Conservation (phyloP, 2,888 invertebrate genomes). For the Parnassius mnemosyne region DNA sequence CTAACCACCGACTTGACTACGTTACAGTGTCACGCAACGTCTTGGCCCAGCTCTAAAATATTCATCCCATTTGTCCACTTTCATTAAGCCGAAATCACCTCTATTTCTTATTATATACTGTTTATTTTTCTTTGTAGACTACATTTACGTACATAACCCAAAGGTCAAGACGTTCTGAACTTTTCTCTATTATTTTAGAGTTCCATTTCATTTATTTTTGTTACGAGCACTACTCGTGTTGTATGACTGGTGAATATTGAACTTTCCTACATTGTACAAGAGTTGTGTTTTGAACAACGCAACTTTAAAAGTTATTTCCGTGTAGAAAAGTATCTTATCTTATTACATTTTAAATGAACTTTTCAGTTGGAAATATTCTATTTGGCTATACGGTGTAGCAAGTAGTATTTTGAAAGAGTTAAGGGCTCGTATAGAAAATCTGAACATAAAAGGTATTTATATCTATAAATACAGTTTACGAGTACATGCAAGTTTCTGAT, state of each 20-base stretch:
- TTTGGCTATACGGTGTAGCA: not conserved
- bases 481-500: too few relatives aligned
- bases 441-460: too few relatives aligned
- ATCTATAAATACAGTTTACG: too few relatives aligned
- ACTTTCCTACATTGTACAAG: not conserved
- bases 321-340: constrained; percentile 9
- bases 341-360: constrained; percentile 20
- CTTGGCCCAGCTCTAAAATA: constrained; percentile 14
- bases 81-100: not conserved
- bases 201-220: constrained; percentile 5
- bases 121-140: not conserved
- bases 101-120: not conserved
- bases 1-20: constrained; percentile 5
- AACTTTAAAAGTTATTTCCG: constrained; percentile 4
- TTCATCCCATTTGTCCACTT: constrained; percentile 8
- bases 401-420: not conserved
- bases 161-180: not conserved
- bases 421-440: not conserved
- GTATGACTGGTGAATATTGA: not conserved
- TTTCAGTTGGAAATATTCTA: constrained; percentile 13
- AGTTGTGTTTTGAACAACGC: constrained; percentile 1
- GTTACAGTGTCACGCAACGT: constrained; percentile 2
- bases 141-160: not conserved
- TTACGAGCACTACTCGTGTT: not conserved
- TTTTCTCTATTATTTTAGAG: not conserved